A percentile compares a stretch with the other conserved stretches of the same genome.
Conservation (phyloP, 2,888 invertebrate genomes). For the Coecobrya sp. region DNA sequence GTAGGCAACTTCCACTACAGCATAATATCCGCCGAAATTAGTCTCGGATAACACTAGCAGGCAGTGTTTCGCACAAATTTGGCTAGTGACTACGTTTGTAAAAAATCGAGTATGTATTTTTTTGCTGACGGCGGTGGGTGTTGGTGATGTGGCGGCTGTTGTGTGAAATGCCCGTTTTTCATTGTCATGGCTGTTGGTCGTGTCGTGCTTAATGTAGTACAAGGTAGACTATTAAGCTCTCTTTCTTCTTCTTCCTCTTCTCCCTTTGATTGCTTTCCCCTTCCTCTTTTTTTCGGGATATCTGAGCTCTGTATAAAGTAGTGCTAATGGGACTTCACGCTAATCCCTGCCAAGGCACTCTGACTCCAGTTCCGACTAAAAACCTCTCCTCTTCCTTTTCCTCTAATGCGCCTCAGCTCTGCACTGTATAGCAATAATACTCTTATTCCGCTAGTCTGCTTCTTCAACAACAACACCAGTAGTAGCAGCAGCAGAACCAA, state of each 20-base stretch:
- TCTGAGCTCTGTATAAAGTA: neutral
- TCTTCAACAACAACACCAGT: neutral
- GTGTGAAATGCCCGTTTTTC: conserved; percentile 26
- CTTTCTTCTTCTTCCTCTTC: neutral
- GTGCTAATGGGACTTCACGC: conserved; percentile 53
- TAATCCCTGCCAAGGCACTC: conserved; percentile 64
- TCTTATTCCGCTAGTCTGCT: conserved; percentile 48
- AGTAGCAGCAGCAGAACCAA: too few species aligned
- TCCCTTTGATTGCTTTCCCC: conserved; percentile 18
- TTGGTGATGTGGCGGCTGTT: neutral
- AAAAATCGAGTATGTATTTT: too few species aligned
- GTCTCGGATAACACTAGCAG: too few species aligned
- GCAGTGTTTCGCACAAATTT: too few species aligned
- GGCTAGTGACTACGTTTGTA: too few species aligned
- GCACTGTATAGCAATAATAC: conserved; percentile 4
- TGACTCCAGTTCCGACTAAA: neutral
- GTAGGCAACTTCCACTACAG: too few species aligned
- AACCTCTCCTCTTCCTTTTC: neutral
- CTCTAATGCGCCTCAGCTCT: neutral
- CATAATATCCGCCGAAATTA: too few species aligned
- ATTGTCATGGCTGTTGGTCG: conserved; percentile 39
- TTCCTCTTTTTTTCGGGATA: neutral
- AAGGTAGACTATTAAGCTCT: conserved; percentile 46
- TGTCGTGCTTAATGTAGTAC: conserved; percentile 44
- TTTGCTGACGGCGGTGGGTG: neutral